Evolutionary conservation across 2,797 vertebrate genomes (phyloP).

Genomic region (Chaetophractus vellerosus): DNA sequence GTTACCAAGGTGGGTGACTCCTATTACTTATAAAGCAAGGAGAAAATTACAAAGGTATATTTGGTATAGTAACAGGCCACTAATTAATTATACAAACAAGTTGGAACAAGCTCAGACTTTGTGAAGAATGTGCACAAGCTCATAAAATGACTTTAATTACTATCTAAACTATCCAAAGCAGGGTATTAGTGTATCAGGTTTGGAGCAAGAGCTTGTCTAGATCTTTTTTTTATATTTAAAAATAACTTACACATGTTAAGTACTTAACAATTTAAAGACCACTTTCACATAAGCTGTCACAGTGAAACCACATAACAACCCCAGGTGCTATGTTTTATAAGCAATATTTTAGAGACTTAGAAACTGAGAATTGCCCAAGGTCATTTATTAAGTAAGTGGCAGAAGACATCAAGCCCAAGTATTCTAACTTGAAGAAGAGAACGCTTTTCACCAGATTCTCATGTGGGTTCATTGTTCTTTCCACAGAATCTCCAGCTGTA

Average conservation of each 20-base stretch:
- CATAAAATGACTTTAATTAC: slow-evolving; percentile 74
- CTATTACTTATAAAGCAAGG: slow-evolving; percentile 20
- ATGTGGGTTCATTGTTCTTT: neutral
- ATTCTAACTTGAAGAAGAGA: slow-evolving; percentile 4
- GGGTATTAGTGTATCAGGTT: slow-evolving; percentile 46
- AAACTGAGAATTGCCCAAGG: slow-evolving; percentile 22
- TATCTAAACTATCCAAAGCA: slow-evolving; percentile 10
- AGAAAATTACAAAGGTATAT: slow-evolving; percentile 57
- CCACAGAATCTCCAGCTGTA: neutral
- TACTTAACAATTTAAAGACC: slow-evolving; percentile 69
- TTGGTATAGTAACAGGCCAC: slow-evolving; percentile 41
- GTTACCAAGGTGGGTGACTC: neutral
- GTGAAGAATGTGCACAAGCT: slow-evolving; percentile 65
- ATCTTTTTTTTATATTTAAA: slow-evolving; percentile 59
- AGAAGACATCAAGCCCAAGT: neutral
- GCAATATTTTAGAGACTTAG: slow-evolving; percentile 38
- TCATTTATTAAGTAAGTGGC: slow-evolving; percentile 3
- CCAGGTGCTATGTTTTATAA: neutral
- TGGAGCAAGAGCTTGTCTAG: slow-evolving; percentile 55
- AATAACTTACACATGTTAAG: slow-evolving; percentile 60
- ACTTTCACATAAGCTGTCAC: slow-evolving; percentile 10
- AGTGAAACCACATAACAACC: neutral
- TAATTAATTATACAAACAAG: slow-evolving; percentile 70
- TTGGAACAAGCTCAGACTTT: slow-evolving; percentile 58
- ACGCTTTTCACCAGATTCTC: neutral